Percentiles rank a stretch among this genome's conserved stretches.
Conservation (phyloP, 2,113 vertebrate species). For the Passer montanus region DNA sequence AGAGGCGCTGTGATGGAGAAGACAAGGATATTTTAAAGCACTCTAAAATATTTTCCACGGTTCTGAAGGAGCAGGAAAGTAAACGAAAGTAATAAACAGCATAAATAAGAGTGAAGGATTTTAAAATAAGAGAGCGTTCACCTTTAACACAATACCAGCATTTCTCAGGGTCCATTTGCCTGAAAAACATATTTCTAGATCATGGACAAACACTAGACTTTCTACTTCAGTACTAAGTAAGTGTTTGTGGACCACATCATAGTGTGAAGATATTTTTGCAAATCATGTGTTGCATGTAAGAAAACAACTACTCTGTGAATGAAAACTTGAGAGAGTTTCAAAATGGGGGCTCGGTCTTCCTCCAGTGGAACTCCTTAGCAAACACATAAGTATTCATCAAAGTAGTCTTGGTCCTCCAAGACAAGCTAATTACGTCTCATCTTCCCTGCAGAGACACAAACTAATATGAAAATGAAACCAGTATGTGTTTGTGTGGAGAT, state of each 20-base stretch:
- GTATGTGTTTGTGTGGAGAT: not conserved
- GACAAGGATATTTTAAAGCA: not conserved
- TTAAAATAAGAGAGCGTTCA: not conserved
- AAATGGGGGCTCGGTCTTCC: not conserved
- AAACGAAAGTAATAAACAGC: not conserved
- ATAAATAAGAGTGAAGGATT: not conserved
- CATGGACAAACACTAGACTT: not conserved
- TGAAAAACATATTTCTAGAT: not conserved
- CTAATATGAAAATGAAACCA: not conserved
- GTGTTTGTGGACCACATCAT: not conserved
- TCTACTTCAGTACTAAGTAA: not conserved
- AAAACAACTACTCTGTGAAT: not conserved
- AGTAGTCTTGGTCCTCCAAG: not conserved
- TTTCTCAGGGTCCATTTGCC: not conserved
- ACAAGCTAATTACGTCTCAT: not conserved
- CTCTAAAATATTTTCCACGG: not conserved
- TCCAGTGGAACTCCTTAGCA: not conserved
- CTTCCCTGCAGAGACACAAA: not conserved
- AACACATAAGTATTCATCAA: not conserved
- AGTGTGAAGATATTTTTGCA: not conserved
- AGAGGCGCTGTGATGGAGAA: not conserved
- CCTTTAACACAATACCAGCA: not conserved
- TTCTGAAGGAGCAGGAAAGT: not conserved
- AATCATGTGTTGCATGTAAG: not conserved
- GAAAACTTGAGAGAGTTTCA: not conserved